Conservation (phyloP, 2,797 vertebrate species). For the Eurystomus glaucurus region DNA sequence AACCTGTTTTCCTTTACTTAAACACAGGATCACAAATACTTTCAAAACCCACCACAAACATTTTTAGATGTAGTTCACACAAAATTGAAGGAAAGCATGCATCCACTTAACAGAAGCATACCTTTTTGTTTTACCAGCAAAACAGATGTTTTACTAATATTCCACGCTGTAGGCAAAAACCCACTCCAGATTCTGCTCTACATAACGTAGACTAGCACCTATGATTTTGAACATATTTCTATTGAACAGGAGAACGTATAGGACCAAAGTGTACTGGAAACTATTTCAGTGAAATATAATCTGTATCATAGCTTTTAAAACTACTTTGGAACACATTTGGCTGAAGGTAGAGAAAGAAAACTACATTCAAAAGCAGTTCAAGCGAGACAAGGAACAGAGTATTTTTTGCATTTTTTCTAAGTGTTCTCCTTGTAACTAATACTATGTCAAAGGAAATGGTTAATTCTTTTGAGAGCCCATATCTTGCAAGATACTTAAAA, state of each 20-base stretch:
- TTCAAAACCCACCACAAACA: not conserved
- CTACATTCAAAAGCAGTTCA: not conserved
- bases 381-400: not conserved
- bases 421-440: not conserved
- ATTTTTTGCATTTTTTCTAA: not conserved
- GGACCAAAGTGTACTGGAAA: not conserved
- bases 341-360: not conserved
- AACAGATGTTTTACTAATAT: not conserved
- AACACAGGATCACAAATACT: not conserved
- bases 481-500: not conserved
- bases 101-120: accelerated
- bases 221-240: not conserved
- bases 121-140: not conserved
- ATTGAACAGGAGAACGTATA: accelerated
- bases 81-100: not conserved
- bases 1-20: constrained; percentile 9
- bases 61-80: not conserved
- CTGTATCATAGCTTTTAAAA: not conserved
- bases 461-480: not conserved
- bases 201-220: not conserved
- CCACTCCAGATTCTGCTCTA: not conserved
- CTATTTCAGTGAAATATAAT: not conserved
- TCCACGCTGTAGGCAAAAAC: not conserved
- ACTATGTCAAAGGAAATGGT: not conserved
- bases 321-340: not conserved